A percentile compares a stretch with the other conserved stretches of the same genome.
These are phyloP conservation scores for Nannobrachium achirus DNA, from an alignment of 2,113 vertebrate genomes.

Conservation along the genomic window DNA sequence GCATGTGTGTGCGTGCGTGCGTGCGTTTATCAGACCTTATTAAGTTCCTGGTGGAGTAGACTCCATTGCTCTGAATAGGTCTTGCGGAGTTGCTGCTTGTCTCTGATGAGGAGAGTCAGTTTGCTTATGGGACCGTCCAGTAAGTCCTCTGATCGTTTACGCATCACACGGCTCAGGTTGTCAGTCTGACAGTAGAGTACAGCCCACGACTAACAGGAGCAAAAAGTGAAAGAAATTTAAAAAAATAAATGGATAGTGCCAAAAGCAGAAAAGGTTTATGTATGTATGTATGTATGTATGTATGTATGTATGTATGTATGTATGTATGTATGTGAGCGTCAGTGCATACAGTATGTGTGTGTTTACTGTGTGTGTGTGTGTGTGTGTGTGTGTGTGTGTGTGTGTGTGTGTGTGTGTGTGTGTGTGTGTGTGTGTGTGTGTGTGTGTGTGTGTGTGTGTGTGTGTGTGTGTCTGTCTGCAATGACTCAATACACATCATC, in stretches of 20 bases:
- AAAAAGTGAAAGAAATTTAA: not conserved
- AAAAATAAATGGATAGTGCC: not conserved
- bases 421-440: too few species aligned
- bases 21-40: constrained; percentile 45
- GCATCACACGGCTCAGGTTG: constrained; percentile 86
- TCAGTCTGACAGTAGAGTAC: constrained; percentile 88
- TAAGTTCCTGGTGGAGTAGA: constrained; percentile 87
- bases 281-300: too few species aligned
- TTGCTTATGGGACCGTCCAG: constrained; percentile 88
- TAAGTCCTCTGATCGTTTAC: constrained; percentile 88
- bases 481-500: too few species aligned
- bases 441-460: too few species aligned
- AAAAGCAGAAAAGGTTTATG: not conserved
- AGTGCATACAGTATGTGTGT: too few species aligned
- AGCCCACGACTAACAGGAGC: constrained; percentile 84
- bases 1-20: not conserved
- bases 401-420: too few species aligned
- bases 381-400: too few species aligned
- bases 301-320: too few species aligned
- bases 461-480: too few species aligned
- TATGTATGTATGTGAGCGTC: too few species aligned
- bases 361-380: too few species aligned
- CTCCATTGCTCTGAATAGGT: constrained; percentile 90
- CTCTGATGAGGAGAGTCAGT: constrained; percentile 88
- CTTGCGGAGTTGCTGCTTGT: constrained; percentile 93